Conservation (phyloP, 2,797 vertebrate species). For the Aeoliscus strigatus region DNA sequence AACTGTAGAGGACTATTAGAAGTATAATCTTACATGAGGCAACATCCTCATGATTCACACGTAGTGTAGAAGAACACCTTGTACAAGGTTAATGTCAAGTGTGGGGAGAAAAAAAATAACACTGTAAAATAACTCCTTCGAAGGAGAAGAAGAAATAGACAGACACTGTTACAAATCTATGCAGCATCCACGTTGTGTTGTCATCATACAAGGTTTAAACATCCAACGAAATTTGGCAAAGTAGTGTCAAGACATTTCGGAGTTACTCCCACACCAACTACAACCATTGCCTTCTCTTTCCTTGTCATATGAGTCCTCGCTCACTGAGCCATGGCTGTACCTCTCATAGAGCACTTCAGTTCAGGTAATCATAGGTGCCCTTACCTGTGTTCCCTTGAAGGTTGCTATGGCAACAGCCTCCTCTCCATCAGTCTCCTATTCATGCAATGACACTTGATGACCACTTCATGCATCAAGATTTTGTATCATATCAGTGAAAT, state of each 20-base stretch:
- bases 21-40: slow-evolving; percentile 62
- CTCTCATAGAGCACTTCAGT: slow-evolving; percentile 70
- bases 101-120: slow-evolving; percentile 15
- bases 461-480: no score
- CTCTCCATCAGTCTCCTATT: slow-evolving; percentile 72
- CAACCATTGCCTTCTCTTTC: slow-evolving; percentile 11
- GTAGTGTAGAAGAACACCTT: slow-evolving; percentile 53
- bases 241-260: no score
- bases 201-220: no score
- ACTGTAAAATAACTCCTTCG: slow-evolving; percentile 19
- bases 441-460: slow-evolving; percentile 71
- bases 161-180: not conserved
- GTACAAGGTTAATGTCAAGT: slow-evolving; percentile 60
- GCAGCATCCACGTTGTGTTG: slow-evolving; percentile 5
- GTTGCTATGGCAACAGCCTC: slow-evolving; percentile 74
- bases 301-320: slow-evolving; percentile 36
- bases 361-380: slow-evolving; percentile 72
- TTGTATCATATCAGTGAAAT: slow-evolving; percentile 67
- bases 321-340: slow-evolving; percentile 60
- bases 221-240: no score
- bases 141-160: slow-evolving; percentile 16
- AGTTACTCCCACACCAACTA: no score
- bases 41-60: slow-evolving; percentile 56
- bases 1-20: slow-evolving; percentile 66
- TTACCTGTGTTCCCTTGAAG: slow-evolving; percentile 67